phyloP scores from a whole-genome alignment of 2,888 invertebrate genomes.

The Polyploca ridens region DNA sequence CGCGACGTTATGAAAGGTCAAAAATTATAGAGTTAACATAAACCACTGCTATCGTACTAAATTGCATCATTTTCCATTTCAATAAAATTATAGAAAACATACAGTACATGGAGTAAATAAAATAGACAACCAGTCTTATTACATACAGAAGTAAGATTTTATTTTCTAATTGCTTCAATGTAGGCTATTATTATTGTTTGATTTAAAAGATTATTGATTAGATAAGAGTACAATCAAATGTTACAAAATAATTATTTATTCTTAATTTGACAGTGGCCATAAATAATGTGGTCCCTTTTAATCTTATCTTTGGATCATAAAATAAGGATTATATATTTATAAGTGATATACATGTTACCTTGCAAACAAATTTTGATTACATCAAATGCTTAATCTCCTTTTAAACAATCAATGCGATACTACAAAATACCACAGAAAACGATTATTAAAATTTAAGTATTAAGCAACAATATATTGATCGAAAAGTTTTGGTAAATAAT shows the following conservation, averaged over 20 bases:
- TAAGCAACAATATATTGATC: background rate
- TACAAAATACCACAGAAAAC: background rate
- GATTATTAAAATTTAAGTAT: background rate
- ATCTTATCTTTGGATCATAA: slow-evolving; percentile 7
- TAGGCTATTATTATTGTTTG: background rate
- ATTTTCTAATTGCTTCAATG: background rate
- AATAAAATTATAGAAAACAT: background rate
- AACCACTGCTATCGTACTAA: too few species aligned
- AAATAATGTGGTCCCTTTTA: background rate
- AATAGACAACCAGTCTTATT: background rate
- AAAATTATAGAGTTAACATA: too few species aligned
- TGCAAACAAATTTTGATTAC: background rate
- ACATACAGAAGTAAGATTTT: background rate
- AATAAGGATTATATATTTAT: too few species aligned
- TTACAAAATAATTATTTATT: background rate
- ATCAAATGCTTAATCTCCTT: background rate
- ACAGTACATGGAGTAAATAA: background rate
- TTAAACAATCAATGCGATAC: background rate
- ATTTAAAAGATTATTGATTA: background rate
- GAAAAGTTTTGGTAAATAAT: background rate
- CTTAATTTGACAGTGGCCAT: background rate
- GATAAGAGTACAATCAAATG: background rate
- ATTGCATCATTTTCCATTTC: too few species aligned
- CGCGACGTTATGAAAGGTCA: too few species aligned
- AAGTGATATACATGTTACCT: background rate